Percentiles rank a stretch among this genome's conserved stretches.
These are phyloP conservation scores for Vulpes lagopus DNA, from an alignment of 2,113 vertebrate species.

Conservation along the genomic window DNA sequence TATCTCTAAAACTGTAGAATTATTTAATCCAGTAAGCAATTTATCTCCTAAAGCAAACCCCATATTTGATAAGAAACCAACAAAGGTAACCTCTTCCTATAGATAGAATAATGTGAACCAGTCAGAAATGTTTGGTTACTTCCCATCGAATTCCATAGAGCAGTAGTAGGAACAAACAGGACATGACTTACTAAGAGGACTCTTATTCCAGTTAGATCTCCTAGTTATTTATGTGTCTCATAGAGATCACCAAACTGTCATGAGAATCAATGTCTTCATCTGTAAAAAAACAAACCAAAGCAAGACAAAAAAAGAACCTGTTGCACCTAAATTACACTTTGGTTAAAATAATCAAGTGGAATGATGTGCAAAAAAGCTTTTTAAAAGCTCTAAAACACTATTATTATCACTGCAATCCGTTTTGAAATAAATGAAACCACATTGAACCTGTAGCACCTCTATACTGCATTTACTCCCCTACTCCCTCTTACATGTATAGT, in stretches of 20 bases:
- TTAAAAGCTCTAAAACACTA: not conserved
- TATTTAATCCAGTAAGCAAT: conserved; percentile 2
- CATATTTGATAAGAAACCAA: not conserved
- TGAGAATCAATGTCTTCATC: not conserved
- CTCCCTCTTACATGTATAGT: not conserved
- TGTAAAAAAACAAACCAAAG: not conserved
- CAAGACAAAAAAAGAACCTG: not conserved
- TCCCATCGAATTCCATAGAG: not conserved
- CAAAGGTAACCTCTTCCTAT: not conserved
- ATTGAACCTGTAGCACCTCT: not conserved
- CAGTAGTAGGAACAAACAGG: not conserved
- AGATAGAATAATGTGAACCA: not conserved
- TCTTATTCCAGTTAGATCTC: not conserved
- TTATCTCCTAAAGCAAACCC: not conserved
- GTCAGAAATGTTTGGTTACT: not conserved
- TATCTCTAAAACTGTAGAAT: not conserved
- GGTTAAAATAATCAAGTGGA: not conserved
- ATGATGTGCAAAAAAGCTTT: not conserved
- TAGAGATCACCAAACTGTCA: not conserved
- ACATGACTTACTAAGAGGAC: not conserved
- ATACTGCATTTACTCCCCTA: not conserved
- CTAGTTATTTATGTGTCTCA: not conserved
- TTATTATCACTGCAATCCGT: not conserved
- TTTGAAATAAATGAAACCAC: conserved; percentile 33
- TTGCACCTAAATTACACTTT: not conserved